Base-by-base conservation (phyloP, 1,140 invertebrate species). In the Drosophila tropicalis region DNA sequence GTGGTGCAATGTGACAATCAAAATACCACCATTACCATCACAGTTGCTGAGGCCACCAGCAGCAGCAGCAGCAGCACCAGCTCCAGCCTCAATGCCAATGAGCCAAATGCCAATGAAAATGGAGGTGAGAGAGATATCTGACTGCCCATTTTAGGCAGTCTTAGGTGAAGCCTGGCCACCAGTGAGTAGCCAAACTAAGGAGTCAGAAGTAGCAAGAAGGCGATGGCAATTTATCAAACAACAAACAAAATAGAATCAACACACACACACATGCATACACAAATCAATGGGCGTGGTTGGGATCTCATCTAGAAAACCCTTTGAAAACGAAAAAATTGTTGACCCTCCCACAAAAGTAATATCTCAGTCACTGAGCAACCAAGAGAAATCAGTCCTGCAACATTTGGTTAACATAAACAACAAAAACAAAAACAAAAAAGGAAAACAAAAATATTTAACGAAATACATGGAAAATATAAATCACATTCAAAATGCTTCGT, bases 1-100 rank as follows among this genome's bases (percentile, higher is more conserved):
- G 79, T 91, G 72, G 83, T 91, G 70, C 90, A 91, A 75, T 90
- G 79, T 34, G 84, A 85, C 73, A 89, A 89, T 90, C 84, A 89
- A 40, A 89, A 89, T 39, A 89, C 85, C 63, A 89, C 84, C 70
- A 89, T 89, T 39, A 89, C 84, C 58, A 89, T 89, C 4, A 89
- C 84, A 22, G 84, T 89, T 57, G 81, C 76, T 4, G 90, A 82
- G 71, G 84, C 74, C 32, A 79, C 41, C 41, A 65, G 61, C 54
- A 73, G 60, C 1, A 67, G 79, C 17, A 64, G 13, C 25, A 47
- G 57, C 63, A 5, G 74, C 65, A 17, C 64, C 72, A 41, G 72
- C 70, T 44, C 72, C 34, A 25, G 78, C 72, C 44, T 22, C 6
- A 51, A 51, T n/a, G 72, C 74, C 67, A 90, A 90, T n/a, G 81